Conservation (phyloP, 64 coral and sea anemone species). For the Actinia equina region DNA sequence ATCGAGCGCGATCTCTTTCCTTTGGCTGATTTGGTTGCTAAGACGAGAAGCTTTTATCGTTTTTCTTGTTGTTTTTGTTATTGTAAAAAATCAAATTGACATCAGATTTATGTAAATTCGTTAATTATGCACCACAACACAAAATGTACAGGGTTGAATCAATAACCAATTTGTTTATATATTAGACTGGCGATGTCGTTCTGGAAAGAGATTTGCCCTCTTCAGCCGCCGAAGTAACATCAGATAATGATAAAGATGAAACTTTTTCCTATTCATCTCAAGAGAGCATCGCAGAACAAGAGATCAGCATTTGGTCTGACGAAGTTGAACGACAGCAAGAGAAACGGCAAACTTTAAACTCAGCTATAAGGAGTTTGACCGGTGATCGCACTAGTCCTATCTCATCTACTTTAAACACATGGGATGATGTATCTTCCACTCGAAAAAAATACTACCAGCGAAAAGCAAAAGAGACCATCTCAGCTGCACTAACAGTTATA, state of each 20-base stretch:
- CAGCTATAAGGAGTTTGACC: conserved; percentile 23
- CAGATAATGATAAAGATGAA: not conserved
- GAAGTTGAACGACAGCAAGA: conserved; percentile 32
- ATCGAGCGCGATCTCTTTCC: too few species aligned
- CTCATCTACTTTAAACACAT: conserved; percentile 35
- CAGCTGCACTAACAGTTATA: conserved; percentile 13
- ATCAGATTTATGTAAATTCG: too few species aligned
- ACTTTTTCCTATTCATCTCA: conserved; percentile 19
- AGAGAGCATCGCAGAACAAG: conserved; percentile 17
- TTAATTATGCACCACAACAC: too few species aligned
- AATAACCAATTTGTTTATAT: too few species aligned
- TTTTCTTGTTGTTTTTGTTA: too few species aligned
- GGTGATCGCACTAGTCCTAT: conserved; percentile 20
- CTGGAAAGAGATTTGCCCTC: too few species aligned
- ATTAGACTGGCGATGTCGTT: too few species aligned
- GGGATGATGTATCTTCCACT: conserved; percentile 44
- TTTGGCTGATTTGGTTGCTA: too few species aligned
- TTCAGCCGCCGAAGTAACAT: too few species aligned
- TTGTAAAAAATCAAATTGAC: too few species aligned
- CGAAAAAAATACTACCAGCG: conserved; percentile 40
- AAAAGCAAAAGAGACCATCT: conserved; percentile 36
- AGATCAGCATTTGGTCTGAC: conserved; percentile 35
- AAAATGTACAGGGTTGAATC: too few species aligned
- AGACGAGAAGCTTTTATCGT: too few species aligned
- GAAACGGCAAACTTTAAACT: conserved; percentile 26